Conservation (phyloP, 2,888 invertebrate species). For the Notodonta ziczac region DNA sequence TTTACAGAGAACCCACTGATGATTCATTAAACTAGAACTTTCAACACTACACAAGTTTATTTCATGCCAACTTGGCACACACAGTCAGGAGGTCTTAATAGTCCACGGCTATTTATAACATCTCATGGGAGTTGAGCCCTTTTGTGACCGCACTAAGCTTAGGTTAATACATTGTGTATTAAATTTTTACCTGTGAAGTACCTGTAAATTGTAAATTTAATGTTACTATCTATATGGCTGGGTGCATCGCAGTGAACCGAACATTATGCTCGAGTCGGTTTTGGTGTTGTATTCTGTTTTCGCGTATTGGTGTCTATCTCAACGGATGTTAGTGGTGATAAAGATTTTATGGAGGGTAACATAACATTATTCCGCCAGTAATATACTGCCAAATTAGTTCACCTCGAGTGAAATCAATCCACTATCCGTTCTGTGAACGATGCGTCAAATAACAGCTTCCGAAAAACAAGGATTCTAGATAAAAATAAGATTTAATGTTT, state of each 20-base stretch:
- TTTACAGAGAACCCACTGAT: conserved; percentile 26
- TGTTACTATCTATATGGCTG: conserved; percentile 65
- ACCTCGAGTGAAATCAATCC: conserved; percentile 77
- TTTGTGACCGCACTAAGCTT: conserved; percentile 74
- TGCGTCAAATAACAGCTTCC: conserved; percentile 76
- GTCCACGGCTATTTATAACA: conserved; percentile 45
- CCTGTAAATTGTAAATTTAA: conserved; percentile 83
- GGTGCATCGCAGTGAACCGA: conserved; percentile 82
- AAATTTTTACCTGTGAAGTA: conserved; percentile 80
- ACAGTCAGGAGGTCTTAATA: conserved; percentile 33
- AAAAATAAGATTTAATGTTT: conserved; percentile 77
- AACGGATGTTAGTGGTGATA: conserved; percentile 62
- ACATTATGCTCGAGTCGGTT: conserved; percentile 50
- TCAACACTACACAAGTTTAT: conserved; percentile 12
- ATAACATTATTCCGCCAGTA: conserved; percentile 72
- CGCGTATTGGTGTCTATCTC: conserved; percentile 74
- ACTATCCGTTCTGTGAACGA: conserved; percentile 83
- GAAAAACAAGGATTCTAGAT: conserved; percentile 78
- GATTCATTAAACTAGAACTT: conserved; percentile 6
- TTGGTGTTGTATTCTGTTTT: conserved; percentile 77
- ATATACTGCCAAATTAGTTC: conserved; percentile 82
- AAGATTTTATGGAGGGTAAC: conserved; percentile 65
- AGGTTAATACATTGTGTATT: conserved; percentile 77
- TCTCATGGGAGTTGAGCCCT: conserved; percentile 77
- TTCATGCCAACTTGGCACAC: conserved; percentile 3